Base-by-base conservation (phyloP, 2,888 invertebrate genomes). In the Metellina segmentata region DNA sequence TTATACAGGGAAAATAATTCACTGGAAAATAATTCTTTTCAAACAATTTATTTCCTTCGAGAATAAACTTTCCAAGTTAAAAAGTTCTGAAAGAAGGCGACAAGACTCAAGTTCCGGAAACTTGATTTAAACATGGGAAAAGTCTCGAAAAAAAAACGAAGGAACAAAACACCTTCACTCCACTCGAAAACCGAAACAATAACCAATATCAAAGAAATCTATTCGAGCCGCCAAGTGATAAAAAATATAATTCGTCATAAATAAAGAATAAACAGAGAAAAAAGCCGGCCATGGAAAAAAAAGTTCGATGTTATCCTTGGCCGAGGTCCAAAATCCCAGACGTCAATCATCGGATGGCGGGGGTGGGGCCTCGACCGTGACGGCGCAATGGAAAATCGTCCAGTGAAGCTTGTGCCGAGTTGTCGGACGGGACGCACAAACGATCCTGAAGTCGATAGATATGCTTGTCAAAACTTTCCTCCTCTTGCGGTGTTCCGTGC, bases 381-480 rank as follows among this genome's bases (percentile, higher is more conserved):
- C 82, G 79, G 74, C 82, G 87, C 87, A 78, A 91, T 61, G 72
- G 82, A 78, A 71, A 89, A 71, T 34, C 71, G 79, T 52, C 70
- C 71, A 70, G 70, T 52, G 78, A 79, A 53, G 53, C 49, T 61
- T 70, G 51, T 11, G 77, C 69, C n/a, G 77, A 70, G 70, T 70
- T 51, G 74, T 34, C 48, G 81, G 69, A 69, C 70, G 78, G 77
- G 19, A 20, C 51, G 48, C 20, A 16, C 75, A 72, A 71, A 78
- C 81, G 53, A 81, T 88, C 88, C 19, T 52, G 51, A 81, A 78
- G 87, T 72, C 87, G 85, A 81, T 82, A 72, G 79, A 86, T 71
- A 87, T 91, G 91, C 77, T 82, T 78, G 72, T 87, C 87, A 83
- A 91, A 91, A 91, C 87, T 91, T 91, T 91, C 82, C 87, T 88